These are phyloP conservation scores for Trachymyrmex cornetzi DNA, from an alignment of 1,140 invertebrate genomes.

Conservation along the genomic window DNA sequence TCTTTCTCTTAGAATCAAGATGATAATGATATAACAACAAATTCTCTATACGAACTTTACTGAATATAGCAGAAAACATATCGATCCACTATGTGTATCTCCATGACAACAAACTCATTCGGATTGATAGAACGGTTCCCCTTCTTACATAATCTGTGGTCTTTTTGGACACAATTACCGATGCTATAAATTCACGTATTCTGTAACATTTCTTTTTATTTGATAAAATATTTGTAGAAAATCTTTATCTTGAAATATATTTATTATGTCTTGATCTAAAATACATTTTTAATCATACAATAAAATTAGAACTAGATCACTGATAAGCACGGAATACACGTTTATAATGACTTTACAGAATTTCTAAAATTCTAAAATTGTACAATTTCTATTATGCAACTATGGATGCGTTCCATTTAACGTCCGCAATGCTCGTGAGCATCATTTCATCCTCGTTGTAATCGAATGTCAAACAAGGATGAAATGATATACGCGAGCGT, in stretches of 20 bases:
- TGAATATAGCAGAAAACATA: not conserved
- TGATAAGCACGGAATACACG: conserved; percentile 49
- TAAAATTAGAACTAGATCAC: conserved; percentile 52
- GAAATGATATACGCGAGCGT: no score
- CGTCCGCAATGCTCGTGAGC: no score
- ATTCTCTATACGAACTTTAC: not conserved
- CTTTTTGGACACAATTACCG: not conserved
- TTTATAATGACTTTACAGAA: conserved; percentile 38
- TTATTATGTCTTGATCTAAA: conserved; percentile 58
- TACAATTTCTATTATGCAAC: conserved; percentile 33
- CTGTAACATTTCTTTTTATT: not conserved
- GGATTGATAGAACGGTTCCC: not conserved
- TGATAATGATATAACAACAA: not conserved
- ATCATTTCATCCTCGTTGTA: no score
- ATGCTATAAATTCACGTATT: not conserved
- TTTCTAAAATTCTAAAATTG: conserved; percentile 4
- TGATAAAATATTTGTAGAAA: conserved; percentile 34
- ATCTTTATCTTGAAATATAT: conserved; percentile 46
- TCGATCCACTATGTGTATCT: conserved; percentile 15
- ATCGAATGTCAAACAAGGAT: no score
- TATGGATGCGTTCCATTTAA: not conserved
- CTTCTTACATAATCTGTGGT: not conserved
- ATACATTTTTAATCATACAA: conserved; percentile 41
- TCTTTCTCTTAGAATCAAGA: conserved; percentile 13
- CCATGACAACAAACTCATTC: conserved; percentile 45